Base-by-base conservation (phyloP, 1,140 invertebrate species). In the Papilio polyxenes region DNA sequence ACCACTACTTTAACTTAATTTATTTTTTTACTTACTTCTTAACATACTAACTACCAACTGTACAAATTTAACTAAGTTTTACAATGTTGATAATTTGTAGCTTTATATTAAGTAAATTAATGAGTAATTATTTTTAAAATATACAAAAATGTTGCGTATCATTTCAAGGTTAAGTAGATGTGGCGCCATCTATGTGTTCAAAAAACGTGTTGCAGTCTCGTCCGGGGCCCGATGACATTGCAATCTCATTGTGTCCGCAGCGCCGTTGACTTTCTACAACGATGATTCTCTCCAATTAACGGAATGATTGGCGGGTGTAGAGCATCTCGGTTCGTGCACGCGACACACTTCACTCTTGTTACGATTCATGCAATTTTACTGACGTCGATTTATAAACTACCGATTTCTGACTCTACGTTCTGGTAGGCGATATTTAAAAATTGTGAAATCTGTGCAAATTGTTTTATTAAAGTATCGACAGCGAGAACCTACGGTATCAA, bases 201-300 rank as follows among this genome's bases (percentile, higher is more conserved):
- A 20, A 80, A 80, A 69, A 59, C n/a, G 56, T 31, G 23, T 56
- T 56, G 49, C 75, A 77, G 20, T 53, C n/a, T 31, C 75, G 37
- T 37, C 31, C 23, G 65, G 13, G 75, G 65, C 13, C 13, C 65
- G 65, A 72, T 72, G 65, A 72, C 65, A 72, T 31, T 72, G 65
- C 65, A 72, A 72, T 72, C 75, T 56, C 23, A 49, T 77, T 13
- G 75, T 51, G 44, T 15, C 80, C 40, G 40, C 40, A 4, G 40
- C 53, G 82, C 81, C 82, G 81, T 82, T 82, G 69, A 93, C 93
- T 94, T 94, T 94, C 93, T 93, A 92, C 89, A 85, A 83, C 87
- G 87, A 93, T 93, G 91, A 91, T 94, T 91, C 92, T 94, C 92
- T 94, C 93, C 93, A 93, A 94, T 94, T 94, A 94, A 89, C 93